A percentile compares a stretch with the other conserved stretches of the same genome.
These are phyloP conservation scores for Tenthredo livida DNA, from an alignment of 2,888 invertebrate species.

Conservation along the genomic window DNA sequence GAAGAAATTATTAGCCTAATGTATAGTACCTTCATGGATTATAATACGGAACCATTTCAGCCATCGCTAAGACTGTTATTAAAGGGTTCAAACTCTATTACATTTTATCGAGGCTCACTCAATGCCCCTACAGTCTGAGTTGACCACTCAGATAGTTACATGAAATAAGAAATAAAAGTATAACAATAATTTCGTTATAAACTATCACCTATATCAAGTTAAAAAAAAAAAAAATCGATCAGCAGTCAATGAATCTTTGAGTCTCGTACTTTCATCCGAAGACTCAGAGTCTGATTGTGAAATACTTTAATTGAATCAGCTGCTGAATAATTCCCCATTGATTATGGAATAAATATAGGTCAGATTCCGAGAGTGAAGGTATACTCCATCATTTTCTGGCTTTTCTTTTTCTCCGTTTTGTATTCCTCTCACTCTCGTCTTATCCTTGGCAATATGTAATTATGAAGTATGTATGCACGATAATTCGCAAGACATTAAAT, in stretches of 20 bases:
- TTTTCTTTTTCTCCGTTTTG: neutral
- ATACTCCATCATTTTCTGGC: no score
- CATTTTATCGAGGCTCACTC: neutral
- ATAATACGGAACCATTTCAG: slow-evolving; percentile 18
- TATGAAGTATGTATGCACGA: neutral
- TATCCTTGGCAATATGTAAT: neutral
- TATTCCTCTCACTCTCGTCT: neutral
- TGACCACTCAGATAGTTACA: neutral
- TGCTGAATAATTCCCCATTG: no score
- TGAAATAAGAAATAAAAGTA: neutral
- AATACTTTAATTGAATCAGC: no score
- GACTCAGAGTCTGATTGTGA: no score
- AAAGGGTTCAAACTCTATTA: slow-evolving; percentile 8
- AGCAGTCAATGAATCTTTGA: no score
- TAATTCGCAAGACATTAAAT: slow-evolving; percentile 27
- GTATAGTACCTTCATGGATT: slow-evolving; percentile 17
- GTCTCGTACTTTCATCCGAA: no score
- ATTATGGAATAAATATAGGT: no score
- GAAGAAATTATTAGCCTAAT: slow-evolving; percentile 42
- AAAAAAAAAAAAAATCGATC: no score
- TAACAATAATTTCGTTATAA: neutral
- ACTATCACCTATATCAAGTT: neutral
- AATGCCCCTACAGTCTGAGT: neutral
- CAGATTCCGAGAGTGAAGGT: no score
- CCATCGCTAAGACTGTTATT: slow-evolving; percentile 27